These are phyloP conservation scores for Drosophila engyochracea DNA, from an alignment of 2,888 invertebrate genomes.

Conservation along the genomic window DNA sequence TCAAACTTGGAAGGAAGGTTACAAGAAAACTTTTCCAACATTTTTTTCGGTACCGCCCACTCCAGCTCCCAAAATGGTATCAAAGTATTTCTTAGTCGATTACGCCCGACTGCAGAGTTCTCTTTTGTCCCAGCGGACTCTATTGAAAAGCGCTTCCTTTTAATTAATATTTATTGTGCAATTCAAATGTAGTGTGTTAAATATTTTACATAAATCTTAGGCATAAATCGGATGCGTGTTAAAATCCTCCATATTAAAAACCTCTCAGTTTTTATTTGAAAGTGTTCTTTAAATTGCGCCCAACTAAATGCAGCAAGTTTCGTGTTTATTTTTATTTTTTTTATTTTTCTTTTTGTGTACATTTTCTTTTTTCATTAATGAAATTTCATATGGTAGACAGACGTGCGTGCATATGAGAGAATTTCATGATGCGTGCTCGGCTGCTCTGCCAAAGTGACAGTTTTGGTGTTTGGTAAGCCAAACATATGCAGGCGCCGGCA, in stretches of 20 bases:
- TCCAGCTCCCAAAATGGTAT: not conserved
- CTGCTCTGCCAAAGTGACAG: not conserved
- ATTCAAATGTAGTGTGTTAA: not conserved
- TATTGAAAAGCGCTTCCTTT: not conserved
- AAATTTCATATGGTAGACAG: constrained; percentile 47
- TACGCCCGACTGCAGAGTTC: not conserved
- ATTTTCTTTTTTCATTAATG: constrained; percentile 43
- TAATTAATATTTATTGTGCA: not conserved
- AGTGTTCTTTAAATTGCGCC: constrained; percentile 21
- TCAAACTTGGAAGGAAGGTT: not conserved
- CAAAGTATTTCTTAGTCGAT: not conserved
- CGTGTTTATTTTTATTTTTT: not conserved
- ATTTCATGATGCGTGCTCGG: constrained; percentile 52
- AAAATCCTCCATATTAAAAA: too few relatives aligned
- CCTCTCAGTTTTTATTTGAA: not conserved
- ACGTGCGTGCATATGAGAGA: constrained; percentile 51
- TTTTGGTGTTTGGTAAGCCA: constrained; percentile 2
- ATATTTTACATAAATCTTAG: not conserved
- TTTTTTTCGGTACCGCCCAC: not conserved
- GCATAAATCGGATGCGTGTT: not conserved
- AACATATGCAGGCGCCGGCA: constrained; percentile 53
- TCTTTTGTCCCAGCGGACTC: not conserved
- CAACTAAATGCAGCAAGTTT: not conserved
- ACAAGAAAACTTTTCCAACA: not conserved
- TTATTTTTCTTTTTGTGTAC: not conserved